Base-by-base conservation (phyloP, 2,113 vertebrate species). In the Sitta europaea region DNA sequence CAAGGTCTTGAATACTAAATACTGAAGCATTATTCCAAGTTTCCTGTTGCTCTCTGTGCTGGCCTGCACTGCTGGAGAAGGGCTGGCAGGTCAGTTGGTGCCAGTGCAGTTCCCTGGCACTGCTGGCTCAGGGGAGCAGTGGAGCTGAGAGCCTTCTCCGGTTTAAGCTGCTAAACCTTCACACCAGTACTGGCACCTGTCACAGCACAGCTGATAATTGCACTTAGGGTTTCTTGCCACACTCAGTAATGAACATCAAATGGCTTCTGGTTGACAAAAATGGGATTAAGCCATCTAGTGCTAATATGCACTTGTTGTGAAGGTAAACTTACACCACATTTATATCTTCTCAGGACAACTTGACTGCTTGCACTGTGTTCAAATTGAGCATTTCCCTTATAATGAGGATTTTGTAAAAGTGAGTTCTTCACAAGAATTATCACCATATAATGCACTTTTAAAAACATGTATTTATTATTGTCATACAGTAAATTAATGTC, bases 401-500 rank as follows among this genome's bases (percentile, higher is more conserved):
- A n/a, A 48, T 12, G 9, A 93, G 23, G 47, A 86, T 77, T 90
- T 95, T 92, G 58, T 82, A 70, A 35, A 88, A 82, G 15, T 22
- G 40, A 73, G 45, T 83, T 88, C 14, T 93, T 95, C 50, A 63
- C 22, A 45, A 77, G 33, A 35, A 29, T 91, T 94, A 65, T 76
- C 86, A 66, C 61, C 55, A 55, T 71, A 45, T 79, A 85, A 90
- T 80, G 96, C 95, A 97, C 94, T 96, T 97, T 86, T 22, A 11
- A 85, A 93, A 92, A 35, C 9, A 18, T 93, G 48, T 80, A 51
- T 81, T 92, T 91, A 63, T 94, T 94, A 42, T 47, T 75, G 43
- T 75, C 12, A 29, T 54, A 35, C 15, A 40, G 66, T 90, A 87
- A 89, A 43, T 54, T 15, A 79, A 91, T 86, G 36, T 85, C 29